Base-by-base conservation (phyloP, 2,888 invertebrate genomes). In the Drosophila atripex region DNA sequence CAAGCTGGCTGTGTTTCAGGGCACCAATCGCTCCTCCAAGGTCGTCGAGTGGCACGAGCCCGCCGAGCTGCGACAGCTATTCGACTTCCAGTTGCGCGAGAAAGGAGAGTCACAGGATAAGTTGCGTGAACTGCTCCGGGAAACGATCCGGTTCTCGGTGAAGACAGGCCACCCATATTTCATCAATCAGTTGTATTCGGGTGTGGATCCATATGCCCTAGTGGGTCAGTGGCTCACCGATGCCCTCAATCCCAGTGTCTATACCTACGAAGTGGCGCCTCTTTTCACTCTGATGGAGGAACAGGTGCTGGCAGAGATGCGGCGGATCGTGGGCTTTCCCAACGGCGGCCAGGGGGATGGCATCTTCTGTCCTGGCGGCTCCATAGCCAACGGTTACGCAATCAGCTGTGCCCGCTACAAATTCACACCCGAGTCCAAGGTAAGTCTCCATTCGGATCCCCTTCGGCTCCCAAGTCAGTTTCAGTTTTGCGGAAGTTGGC, bases 141-240 rank as follows among this genome's bases (percentile, higher is more conserved):
- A 95, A 83, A 94, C 96, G 47, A 95, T 97, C 80, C 93, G 95
- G 32, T 96, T 96, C 92, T 97, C 97, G 45, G 97, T 97, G 0
- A 97, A 97, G 92, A 97, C 97, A 1, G 97, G 96, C 0, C 97
- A 97, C 90, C 97, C 97, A 0, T 96, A 95, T 89, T 97, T 97
- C 90, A 95, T 97, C 28, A 97, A 97, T 91, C 97, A 97, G 90
- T 92, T 97, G 12, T 97, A 95, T 90, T 97, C 97, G 0, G 94
- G 95, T 3, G 93, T 97, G 28, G 97, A 97, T 91, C 96, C 97
- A 0, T 97, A 96, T 80, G 97, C 96, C 0, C 92, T 97, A 54
- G 93, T 96, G 45, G 97, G 96, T 0, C 97, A 97, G 89, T 96
- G 96, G 96, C 90, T 97, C 73, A 96, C 96, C 0, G 96, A 97